Percentiles rank a stretch among this genome's conserved stretches.
phyloP scores from a whole-genome alignment of 1,140 invertebrate genomes.

The Cephus cinctus region DNA sequence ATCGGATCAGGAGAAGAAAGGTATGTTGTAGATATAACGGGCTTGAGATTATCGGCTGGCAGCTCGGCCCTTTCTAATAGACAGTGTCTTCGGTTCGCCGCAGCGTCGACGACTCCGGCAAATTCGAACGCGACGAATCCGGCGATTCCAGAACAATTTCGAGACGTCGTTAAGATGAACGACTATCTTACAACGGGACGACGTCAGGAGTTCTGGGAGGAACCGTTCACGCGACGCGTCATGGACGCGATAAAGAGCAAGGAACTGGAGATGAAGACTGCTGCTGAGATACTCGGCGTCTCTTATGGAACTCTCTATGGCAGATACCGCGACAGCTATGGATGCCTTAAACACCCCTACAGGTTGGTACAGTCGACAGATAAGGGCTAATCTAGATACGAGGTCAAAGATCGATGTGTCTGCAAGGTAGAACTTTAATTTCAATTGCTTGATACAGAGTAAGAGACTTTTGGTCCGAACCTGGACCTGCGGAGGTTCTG shows the following conservation, averaged over 20 bases:
- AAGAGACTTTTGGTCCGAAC: slow-evolving; percentile 75
- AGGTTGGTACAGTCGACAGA: too few relatives aligned
- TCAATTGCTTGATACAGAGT: too few relatives aligned
- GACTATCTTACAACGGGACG: slow-evolving; percentile 83
- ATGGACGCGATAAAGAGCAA: slow-evolving; percentile 89
- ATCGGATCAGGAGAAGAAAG: slow-evolving; percentile 58
- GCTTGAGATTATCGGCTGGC: too few relatives aligned
- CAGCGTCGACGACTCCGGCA: slow-evolving; percentile 38
- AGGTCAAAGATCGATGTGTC: too few relatives aligned
- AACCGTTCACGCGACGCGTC: slow-evolving; percentile 75
- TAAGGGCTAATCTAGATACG: too few relatives aligned
- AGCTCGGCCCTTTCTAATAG: too few relatives aligned
- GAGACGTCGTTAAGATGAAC: slow-evolving; percentile 83
- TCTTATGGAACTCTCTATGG: slow-evolving; percentile 88
- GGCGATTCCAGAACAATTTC: slow-evolving; percentile 60
- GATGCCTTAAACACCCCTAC: slow-evolving; percentile 80
- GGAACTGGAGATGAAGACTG: slow-evolving; percentile 90
- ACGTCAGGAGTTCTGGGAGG: slow-evolving; percentile 89
- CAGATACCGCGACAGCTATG: slow-evolving; percentile 82
- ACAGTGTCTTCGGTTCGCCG: too few relatives aligned
- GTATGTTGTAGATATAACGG: slow-evolving; percentile 29
- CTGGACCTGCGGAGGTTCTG: slow-evolving; percentile 70
- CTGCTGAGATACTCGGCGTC: slow-evolving; percentile 83
- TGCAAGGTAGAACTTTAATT: too few relatives aligned
- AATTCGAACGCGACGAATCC: slow-evolving; percentile 47